Conservation (phyloP, 2,888 invertebrate genomes). For the Brenthis daphne region DNA sequence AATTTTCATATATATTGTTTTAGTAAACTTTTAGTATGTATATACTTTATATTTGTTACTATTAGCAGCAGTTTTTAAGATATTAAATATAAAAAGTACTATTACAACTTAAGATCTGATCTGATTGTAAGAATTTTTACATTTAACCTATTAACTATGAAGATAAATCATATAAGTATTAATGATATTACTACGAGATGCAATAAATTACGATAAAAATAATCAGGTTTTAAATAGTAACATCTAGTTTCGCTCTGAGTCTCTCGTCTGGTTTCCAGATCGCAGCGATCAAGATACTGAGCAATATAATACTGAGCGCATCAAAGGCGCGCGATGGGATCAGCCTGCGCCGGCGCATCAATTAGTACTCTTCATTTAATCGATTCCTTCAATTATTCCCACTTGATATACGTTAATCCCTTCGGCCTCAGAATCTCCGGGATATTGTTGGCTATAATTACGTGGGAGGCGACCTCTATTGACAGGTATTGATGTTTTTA, state of each 20-base stretch:
- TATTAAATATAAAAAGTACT: too few relatives aligned
- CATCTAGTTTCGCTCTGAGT: conserved; percentile 14
- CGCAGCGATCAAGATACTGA: conserved; percentile 27
- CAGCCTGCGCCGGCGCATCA: conserved; percentile 72
- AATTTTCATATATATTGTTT: background rate
- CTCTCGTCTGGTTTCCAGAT: conserved; percentile 15
- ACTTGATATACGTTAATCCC: conserved; percentile 80
- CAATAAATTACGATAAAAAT: conserved; percentile 6
- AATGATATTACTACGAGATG: background rate
- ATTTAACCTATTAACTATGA: background rate
- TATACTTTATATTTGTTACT: too few relatives aligned
- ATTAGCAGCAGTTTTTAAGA: too few relatives aligned
- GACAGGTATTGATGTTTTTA: conserved; percentile 82
- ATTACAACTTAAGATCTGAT: too few relatives aligned
- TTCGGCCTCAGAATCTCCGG: conserved; percentile 71
- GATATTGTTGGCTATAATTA: conserved; percentile 81
- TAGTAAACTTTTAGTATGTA: background rate
- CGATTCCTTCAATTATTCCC: conserved; percentile 81
- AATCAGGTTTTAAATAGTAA: conserved; percentile 14
- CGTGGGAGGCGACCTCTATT: conserved; percentile 80
- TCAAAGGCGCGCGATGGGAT: conserved; percentile 54
- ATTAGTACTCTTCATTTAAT: conserved; percentile 82
- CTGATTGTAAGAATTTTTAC: background rate
- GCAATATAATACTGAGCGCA: conserved; percentile 17
- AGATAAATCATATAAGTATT: background rate